phyloP scores from a whole-genome alignment of 2,113 vertebrate genomes.

The Parus major region DNA sequence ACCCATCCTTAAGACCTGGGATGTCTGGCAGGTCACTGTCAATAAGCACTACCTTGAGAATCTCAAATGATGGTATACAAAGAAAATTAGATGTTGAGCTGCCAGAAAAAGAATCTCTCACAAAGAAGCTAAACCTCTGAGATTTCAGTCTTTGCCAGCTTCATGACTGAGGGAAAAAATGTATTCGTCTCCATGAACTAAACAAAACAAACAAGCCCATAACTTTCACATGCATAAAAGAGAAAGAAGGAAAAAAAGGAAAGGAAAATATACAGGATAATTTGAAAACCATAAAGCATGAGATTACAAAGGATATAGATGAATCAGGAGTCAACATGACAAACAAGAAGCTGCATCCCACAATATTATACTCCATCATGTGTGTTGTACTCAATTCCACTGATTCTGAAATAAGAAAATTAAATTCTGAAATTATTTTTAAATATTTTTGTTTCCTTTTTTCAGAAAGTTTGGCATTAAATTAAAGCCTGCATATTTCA shows the following conservation, averaged over 20 bases:
- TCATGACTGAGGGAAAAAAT: conserved; percentile 47
- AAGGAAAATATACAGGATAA: neutral
- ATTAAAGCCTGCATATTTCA: neutral
- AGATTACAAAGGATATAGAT: neutral
- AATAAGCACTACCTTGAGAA: conserved; percentile 71
- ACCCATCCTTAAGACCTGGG: conserved; percentile 71
- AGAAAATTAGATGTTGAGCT: conserved; percentile 69
- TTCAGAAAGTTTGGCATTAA: neutral
- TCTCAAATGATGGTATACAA: conserved; percentile 41
- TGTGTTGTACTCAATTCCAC: neutral
- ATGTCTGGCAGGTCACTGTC: conserved; percentile 72
- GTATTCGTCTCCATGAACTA: neutral
- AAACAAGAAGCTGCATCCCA: neutral
- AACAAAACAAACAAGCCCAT: neutral
- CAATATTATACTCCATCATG: neutral
- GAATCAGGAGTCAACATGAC: neutral
- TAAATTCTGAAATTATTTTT: neutral
- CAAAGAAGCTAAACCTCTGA: conserved; percentile 52
- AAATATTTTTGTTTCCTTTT: neutral
- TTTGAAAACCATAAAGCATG: neutral
- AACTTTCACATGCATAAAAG: neutral
- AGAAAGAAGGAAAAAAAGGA: neutral
- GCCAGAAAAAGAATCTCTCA: conserved; percentile 23
- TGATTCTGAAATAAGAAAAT: neutral
- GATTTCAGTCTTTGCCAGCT: conserved; percentile 39